Conservation (phyloP, 2,113 vertebrate genomes). For the Alces alces region DNA sequence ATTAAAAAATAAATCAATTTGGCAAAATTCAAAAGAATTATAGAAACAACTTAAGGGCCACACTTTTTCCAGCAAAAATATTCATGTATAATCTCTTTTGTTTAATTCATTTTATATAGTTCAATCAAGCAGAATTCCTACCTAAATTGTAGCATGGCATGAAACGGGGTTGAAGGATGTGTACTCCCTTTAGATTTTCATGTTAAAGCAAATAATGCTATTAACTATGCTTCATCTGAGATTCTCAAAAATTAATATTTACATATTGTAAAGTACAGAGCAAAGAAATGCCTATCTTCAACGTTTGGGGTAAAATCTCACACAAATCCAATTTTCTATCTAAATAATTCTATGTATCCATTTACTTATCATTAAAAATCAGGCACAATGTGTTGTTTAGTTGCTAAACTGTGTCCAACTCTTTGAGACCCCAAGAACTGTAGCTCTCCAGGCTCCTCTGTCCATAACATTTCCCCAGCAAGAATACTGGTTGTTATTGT, state of each 20-base stretch:
- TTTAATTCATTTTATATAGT: background rate
- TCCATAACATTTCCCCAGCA: background rate
- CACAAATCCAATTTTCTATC: background rate
- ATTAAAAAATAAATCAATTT: background rate
- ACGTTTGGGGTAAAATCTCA: background rate
- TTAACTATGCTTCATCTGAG: background rate
- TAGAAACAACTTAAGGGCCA: background rate
- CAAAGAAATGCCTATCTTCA: background rate
- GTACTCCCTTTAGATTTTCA: background rate
- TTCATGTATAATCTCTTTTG: background rate
- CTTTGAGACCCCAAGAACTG: background rate
- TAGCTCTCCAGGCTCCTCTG: background rate
- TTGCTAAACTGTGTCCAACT: background rate
- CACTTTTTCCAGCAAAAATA: background rate
- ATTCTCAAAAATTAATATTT: background rate
- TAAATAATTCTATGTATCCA: background rate
- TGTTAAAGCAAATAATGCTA: background rate
- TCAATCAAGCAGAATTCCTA: background rate
- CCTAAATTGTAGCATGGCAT: fast-evolving
- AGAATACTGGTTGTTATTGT: background rate
- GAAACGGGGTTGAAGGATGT: fast-evolving
- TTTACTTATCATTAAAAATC: background rate
- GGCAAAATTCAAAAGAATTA: background rate
- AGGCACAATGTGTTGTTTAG: background rate
- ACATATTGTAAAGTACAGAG: background rate